Evolutionary conservation across 2,113 vertebrate species (phyloP).

Genomic region (Ahaetulla prasina): DNA sequence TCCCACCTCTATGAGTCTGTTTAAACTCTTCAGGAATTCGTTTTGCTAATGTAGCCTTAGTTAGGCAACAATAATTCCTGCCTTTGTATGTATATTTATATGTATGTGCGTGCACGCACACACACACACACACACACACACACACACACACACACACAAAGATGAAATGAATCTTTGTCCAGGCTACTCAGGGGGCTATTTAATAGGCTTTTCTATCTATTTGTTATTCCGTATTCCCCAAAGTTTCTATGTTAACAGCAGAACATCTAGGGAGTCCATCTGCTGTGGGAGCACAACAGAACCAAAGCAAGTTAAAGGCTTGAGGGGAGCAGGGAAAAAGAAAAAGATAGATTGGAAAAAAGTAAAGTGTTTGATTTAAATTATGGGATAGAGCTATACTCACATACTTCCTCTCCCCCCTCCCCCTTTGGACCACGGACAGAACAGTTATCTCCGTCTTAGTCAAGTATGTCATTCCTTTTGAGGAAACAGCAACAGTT

Average conservation of each 20-base stretch:
- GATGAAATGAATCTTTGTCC: constrained; percentile 69
- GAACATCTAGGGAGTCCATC: constrained; percentile 75
- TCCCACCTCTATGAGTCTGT: neutral
- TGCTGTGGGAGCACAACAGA: constrained; percentile 77
- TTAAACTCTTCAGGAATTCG: neutral
- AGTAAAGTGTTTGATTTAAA: constrained; percentile 69
- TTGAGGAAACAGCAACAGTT: constrained; percentile 74
- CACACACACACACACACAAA: constrained; percentile 28
- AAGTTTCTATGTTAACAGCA: constrained; percentile 70
- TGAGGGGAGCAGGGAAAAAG: neutral
- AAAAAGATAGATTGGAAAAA: neutral
- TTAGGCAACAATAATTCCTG: constrained; percentile 59
- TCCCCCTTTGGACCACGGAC: constrained; percentile 74
- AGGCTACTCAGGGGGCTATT: constrained; percentile 67
- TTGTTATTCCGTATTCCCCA: constrained; percentile 71
- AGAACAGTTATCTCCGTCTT: constrained; percentile 71
- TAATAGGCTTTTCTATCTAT: constrained; percentile 78
- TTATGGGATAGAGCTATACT: constrained; percentile 62
- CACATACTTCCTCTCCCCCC: constrained; percentile 67
- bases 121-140: neutral
- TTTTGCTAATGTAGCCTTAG: constrained; percentile 51
- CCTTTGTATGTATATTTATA: neutral
- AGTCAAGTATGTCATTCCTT: constrained; percentile 81
- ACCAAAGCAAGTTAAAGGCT: constrained; percentile 63
- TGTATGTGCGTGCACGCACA: too few relatives aligned